Evolutionary conservation across 2,797 vertebrate genomes (phyloP).

Genomic region (Chromis chromis): DNA sequence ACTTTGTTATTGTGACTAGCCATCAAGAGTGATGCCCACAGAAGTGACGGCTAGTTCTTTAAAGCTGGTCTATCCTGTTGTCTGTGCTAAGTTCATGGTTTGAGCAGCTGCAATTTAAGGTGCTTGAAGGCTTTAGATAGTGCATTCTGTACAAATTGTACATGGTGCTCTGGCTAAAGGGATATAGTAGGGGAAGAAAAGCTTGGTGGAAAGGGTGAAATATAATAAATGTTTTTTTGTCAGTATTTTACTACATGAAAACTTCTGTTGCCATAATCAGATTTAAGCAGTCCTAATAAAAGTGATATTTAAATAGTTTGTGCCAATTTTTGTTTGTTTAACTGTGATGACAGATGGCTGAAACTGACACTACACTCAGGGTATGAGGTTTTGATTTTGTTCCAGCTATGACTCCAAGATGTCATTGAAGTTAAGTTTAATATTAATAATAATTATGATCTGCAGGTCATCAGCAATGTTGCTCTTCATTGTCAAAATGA

Average conservation of each 20-base stretch:
- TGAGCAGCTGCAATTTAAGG: background rate
- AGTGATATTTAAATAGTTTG: background rate
- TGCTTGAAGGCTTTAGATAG: background rate
- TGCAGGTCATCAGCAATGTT: background rate
- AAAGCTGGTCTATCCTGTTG: too few species aligned
- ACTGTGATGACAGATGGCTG: constrained; percentile 8
- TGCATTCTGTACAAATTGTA: background rate
- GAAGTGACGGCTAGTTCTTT: too few species aligned
- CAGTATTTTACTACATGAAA: background rate
- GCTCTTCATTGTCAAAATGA: constrained; percentile 1
- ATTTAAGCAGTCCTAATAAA: background rate
- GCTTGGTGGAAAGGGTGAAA: too few species aligned
- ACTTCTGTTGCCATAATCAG: background rate
- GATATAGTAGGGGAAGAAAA: too few species aligned
- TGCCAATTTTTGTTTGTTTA: background rate
- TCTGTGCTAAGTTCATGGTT: background rate
- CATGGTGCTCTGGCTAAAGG: too few species aligned
- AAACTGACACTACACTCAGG: constrained; percentile 4
- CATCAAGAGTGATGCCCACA: too few species aligned
- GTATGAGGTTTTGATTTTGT: background rate
- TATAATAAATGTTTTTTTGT: too few species aligned
- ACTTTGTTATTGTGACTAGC: too few species aligned
- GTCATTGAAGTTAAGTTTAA: constrained; percentile 18
- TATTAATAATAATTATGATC: constrained; percentile 19
- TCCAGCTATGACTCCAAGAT: background rate